Conservation (phyloP, 2,797 vertebrate genomes). For the Cossypha niveicapilla region DNA sequence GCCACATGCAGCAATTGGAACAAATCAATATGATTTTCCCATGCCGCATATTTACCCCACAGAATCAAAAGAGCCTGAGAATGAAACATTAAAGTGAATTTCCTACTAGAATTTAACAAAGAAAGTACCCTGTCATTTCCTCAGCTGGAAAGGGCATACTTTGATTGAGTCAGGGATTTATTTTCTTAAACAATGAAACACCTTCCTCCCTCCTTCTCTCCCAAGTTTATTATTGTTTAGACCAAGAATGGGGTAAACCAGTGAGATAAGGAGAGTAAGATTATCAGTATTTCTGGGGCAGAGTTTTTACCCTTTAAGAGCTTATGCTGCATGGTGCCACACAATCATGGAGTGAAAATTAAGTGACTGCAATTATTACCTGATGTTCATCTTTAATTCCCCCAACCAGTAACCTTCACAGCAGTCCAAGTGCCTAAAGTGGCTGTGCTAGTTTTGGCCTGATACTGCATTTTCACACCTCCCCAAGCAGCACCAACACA, state of each 20-base stretch:
- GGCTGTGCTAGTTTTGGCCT: not conserved
- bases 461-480: not conserved
- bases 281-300: not conserved
- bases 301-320: not conserved
- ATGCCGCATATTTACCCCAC: not conserved
- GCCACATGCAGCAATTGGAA: not conserved
- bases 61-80: not conserved
- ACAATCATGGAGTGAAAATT: accelerated
- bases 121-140: not conserved
- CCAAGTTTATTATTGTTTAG: not conserved
- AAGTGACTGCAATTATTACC: not conserved
- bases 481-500: not conserved
- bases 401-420: not conserved
- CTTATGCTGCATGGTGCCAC: not conserved
- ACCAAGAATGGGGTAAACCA: not conserved
- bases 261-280: not conserved
- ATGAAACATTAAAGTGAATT: not conserved
- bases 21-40: not conserved
- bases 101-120: not conserved
- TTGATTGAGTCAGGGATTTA: not conserved
- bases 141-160: not conserved
- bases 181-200: not conserved
- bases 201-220: not conserved
- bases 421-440: not conserved
- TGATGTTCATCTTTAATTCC: not conserved